phyloP scores from a whole-genome alignment of 2,797 vertebrate species.

The Neopelma chrysocephalum region DNA sequence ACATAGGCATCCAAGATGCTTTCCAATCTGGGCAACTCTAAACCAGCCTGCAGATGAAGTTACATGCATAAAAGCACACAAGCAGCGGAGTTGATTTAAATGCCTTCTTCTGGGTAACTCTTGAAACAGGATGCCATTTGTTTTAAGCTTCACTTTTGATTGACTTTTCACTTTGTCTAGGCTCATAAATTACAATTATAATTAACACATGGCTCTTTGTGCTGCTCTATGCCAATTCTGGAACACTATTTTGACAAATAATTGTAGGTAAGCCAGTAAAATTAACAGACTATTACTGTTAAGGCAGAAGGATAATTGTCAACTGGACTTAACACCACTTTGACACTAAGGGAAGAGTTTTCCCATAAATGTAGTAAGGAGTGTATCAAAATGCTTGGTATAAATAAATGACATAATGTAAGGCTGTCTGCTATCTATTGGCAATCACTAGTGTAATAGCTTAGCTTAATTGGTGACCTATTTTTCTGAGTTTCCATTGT shows the following conservation, averaged over 20 bases:
- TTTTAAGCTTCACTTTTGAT: constrained; percentile 2
- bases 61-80: neutral
- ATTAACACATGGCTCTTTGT: neutral
- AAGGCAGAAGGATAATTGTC: constrained; percentile 5
- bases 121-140: neutral
- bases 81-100: neutral
- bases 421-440: neutral
- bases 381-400: neutral
- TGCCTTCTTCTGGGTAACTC: neutral
- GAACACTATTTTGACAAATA: neutral
- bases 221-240: neutral
- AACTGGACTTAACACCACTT: neutral
- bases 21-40: constrained; percentile 18
- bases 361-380: neutral
- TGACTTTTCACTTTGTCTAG: constrained; percentile 21
- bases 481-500: neutral
- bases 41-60: neutral
- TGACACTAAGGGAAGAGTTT: neutral
- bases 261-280: neutral
- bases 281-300: neutral
- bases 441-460: neutral
- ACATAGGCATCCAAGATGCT: constrained; percentile 17
- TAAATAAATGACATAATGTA: neutral
- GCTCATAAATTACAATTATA: neutral
- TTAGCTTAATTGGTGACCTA: neutral